Conservation (phyloP, 35 echinoderm and acorn worm species). For the Ophioderma brevispina region DNA sequence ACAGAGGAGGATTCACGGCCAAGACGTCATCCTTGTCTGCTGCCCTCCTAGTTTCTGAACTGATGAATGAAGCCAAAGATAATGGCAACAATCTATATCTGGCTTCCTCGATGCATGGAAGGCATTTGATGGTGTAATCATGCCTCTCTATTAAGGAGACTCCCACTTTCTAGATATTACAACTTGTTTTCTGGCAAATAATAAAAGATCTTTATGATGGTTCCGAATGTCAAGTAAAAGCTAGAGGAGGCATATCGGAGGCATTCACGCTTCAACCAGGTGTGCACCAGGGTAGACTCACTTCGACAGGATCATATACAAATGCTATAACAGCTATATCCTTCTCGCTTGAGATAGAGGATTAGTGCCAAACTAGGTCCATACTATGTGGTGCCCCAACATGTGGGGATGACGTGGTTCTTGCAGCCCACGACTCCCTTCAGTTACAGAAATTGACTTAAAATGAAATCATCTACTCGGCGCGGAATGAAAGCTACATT, state of each 20-base stretch:
- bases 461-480: not conserved
- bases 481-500: not conserved
- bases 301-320: not conserved
- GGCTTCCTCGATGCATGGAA: not conserved
- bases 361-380: not conserved
- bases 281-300: not conserved
- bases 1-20: not conserved
- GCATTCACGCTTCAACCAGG: not conserved
- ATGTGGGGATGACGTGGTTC: not conserved
- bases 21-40: not conserved
- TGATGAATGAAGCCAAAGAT: not conserved
- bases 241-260: not conserved
- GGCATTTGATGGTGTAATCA: not conserved
- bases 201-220: not conserved
- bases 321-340: not conserved
- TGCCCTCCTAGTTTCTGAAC: not conserved
- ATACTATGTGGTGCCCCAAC: not conserved
- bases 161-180: not conserved
- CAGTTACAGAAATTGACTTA: not conserved
- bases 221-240: not conserved
- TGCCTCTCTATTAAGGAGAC: not conserved
- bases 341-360: not conserved
- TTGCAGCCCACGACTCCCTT: not conserved
- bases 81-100: not conserved
- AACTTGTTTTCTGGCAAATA: not conserved